Evolutionary conservation across 2,888 invertebrate species (phyloP), one percentile per base, ranked within the genome.

Genomic region (Acrobeloides nanus): DNA sequence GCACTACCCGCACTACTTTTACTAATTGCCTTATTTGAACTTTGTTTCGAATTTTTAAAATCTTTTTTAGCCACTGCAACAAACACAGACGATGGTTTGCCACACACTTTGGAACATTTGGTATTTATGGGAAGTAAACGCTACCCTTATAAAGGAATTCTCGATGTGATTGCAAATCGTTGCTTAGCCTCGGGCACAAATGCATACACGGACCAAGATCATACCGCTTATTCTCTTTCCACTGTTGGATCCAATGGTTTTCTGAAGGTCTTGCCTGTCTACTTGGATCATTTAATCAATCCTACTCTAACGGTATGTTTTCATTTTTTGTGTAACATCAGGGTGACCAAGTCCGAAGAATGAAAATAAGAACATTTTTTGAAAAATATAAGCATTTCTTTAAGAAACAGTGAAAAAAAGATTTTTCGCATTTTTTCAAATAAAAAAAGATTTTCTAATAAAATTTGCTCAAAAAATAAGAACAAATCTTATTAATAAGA

Each of bases 81-180:
- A 1, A 82, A 84, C 68, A 87, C 87, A 74, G 87, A 89, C 75
- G 89, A 89, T 77, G 90, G 90, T 2, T 75, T 90, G 46, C 89
- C 90, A 0, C 89, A 90, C 73, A 89, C 89, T 0, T 77, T 90
- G 75, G 89, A 90, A 71, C 89, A 90, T 77, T 80, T 90, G 10
- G 82, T 90, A 40, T 90, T 90, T 75, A 78, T 89, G 74, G 90
- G 89, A 0, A 89, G 88, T 56, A 83, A 89, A 73, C 81, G 84
- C 12, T 89, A 87, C 87, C 75, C 81, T 1, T 69, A 57, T 57
- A 72, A 72, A 51, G 71, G 69, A 8, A 61, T 68, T 31, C 48
- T 90, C 53, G 89, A 90, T 77, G 78, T 89, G 43, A 76, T 89
- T 60, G 89, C 89, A 6, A 89, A 89, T 75, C 81, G 88, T 27